Evolutionary conservation across 2,797 vertebrate genomes (phyloP).

Genomic region (Malacoraja senta): DNA sequence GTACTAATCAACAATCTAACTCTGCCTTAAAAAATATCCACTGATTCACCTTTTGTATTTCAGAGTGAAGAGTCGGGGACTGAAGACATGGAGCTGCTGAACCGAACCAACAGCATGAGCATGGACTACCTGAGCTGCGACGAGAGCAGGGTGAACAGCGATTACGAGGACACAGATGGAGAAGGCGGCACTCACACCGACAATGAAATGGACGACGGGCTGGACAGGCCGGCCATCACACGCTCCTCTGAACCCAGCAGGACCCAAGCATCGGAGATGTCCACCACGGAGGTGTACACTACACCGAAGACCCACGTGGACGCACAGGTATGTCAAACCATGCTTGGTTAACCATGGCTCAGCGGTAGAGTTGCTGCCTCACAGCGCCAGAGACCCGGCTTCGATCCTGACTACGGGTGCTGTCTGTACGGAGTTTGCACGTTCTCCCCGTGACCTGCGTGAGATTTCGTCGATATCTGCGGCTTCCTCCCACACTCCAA

Average conservation of each 20-base stretch:
- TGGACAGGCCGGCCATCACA: conserved; percentile 50
- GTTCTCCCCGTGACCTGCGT: too few species aligned
- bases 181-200: conserved; percentile 75
- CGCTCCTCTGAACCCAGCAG: conserved; percentile 66
- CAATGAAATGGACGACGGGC: conserved; percentile 67
- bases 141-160: conserved; percentile 69
- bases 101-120: conserved; percentile 45
- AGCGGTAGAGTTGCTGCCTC: too few species aligned
- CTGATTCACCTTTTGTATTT: background rate
- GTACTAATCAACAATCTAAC: too few species aligned
- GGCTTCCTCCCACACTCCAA: too few species aligned
- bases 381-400: too few species aligned
- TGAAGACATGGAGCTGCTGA: conserved; percentile 68
- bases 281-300: background rate
- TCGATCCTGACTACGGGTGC: too few species aligned
- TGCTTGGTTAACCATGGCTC: background rate
- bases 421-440: too few species aligned
- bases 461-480: too few species aligned
- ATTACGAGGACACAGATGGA: conserved; percentile 84
- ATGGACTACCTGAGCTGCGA: conserved; percentile 82
- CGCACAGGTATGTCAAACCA: background rate
- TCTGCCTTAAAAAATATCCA: too few species aligned
- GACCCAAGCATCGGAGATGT: conserved; percentile 68
- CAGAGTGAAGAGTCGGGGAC: conserved; percentile 45
- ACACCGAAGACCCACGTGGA: background rate